Percentiles rank a stretch among this genome's conserved stretches.
These are phyloP conservation scores for Sialia sialis DNA, from an alignment of 2,113 vertebrate species.

Conservation along the genomic window DNA sequence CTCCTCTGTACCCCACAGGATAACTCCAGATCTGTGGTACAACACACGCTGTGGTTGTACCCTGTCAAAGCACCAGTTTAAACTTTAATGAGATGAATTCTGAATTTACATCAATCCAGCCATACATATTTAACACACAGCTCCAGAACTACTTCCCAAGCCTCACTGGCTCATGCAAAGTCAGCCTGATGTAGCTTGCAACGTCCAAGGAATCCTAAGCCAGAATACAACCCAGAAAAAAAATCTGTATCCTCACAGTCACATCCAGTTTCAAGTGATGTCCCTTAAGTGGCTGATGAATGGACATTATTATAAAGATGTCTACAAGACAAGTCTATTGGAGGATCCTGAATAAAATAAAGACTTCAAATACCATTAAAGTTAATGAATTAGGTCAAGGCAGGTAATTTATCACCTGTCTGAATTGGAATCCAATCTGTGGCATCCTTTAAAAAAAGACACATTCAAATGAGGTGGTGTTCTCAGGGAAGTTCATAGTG, in stretches of 20 bases:
- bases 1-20: not conserved
- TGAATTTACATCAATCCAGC: not conserved
- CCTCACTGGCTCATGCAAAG: not conserved
- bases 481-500: not conserved
- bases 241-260: not conserved
- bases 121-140: not conserved
- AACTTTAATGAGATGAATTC: not conserved
- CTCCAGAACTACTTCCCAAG: not conserved
- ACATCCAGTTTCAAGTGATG: not conserved
- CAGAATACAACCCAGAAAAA: not conserved
- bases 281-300: conserved; percentile 32
- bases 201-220: not conserved
- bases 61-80: not conserved
- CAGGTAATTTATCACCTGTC: conserved; percentile 33
- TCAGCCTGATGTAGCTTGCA: not conserved
- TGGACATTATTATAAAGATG: conserved; percentile 12
- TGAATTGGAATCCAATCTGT: conserved; percentile 22
- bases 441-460: not conserved
- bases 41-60: not conserved
- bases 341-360: not conserved
- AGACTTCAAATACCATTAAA: conserved; percentile 40
- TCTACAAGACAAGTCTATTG: conserved; percentile 2
- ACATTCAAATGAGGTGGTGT: not conserved
- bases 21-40: not conserved
- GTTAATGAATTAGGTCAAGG: conserved; percentile 58